Evolutionary conservation across 2,888 invertebrate species (phyloP).

Genomic region (Melolontha melolontha): DNA sequence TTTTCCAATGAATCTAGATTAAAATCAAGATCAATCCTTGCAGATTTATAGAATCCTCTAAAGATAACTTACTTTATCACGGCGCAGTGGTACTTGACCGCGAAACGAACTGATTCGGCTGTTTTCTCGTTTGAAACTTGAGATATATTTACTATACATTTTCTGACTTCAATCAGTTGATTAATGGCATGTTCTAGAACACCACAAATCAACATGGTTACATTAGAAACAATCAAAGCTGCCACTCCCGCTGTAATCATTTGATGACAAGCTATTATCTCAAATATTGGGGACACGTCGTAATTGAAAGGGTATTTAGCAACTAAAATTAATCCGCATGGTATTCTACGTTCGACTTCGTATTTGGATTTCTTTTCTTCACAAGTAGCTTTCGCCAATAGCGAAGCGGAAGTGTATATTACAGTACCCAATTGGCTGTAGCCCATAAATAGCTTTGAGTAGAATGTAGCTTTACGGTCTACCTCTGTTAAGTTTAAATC

Average conservation of each 20-base stretch:
- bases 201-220: slow-evolving; percentile 54
- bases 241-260: slow-evolving; percentile 52
- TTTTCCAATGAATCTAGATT: slow-evolving; percentile 49
- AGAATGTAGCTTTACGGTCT: slow-evolving; percentile 50
- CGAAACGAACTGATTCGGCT: slow-evolving; percentile 20
- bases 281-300: slow-evolving; percentile 51
- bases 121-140: slow-evolving; percentile 3
- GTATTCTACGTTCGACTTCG: slow-evolving; percentile 50
- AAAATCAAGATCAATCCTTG: background rate
- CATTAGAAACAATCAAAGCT: slow-evolving; percentile 51
- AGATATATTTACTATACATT: slow-evolving; percentile 24
- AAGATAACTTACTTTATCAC: slow-evolving; percentile 51
- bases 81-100: slow-evolving; percentile 51
- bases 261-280: slow-evolving; percentile 52
- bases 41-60: background rate
- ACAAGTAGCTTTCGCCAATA: slow-evolving; percentile 49
- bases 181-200: slow-evolving; percentile 53
- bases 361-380: slow-evolving; percentile 40
- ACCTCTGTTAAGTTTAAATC: slow-evolving; percentile 45
- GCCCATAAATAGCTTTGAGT: slow-evolving; percentile 51
- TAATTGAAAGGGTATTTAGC: slow-evolving; percentile 50
- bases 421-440: slow-evolving; percentile 53
- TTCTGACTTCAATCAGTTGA: slow-evolving; percentile 51
- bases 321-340: slow-evolving; percentile 52
- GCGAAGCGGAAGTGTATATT: slow-evolving; percentile 53